phyloP scores from a whole-genome alignment of 1,140 invertebrate species.

The Aphelenchoides avenae region DNA sequence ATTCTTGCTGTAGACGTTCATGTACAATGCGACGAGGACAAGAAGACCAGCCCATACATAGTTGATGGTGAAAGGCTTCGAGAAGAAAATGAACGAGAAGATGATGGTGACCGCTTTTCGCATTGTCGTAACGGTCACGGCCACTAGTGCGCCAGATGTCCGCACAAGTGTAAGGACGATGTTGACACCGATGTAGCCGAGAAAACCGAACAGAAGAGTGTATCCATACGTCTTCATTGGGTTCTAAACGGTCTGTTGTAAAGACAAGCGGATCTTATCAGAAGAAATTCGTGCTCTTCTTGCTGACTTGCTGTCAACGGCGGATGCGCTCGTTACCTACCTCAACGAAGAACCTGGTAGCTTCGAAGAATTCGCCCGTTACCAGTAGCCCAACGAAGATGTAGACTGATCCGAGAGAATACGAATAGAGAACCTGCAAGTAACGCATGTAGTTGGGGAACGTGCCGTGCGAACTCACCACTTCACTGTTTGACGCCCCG shows the following conservation, averaged over 20 bases:
- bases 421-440: conserved; percentile 76
- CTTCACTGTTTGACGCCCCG: conserved; percentile 78
- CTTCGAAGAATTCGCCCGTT: conserved; percentile 72
- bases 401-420: conserved; percentile 80
- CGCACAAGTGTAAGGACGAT: conserved; percentile 81
- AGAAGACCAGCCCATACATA: conserved; percentile 82
- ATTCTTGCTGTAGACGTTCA: conserved; percentile 74
- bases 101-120: conserved; percentile 85
- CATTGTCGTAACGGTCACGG: conserved; percentile 73
- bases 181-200: conserved; percentile 85
- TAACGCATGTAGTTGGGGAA: conserved; percentile 9
- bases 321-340: too few relatives aligned
- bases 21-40: conserved; percentile 80
- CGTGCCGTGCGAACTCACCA: conserved; percentile 63
- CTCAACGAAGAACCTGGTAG: conserved; percentile 72
- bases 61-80: conserved; percentile 87
- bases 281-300: too few relatives aligned
- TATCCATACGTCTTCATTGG: conserved; percentile 76
- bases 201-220: conserved; percentile 76
- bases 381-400: conserved; percentile 72
- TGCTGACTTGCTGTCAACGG: too few relatives aligned
- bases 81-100: conserved; percentile 85
- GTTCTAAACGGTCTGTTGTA: conserved; percentile 64
- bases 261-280: too few relatives aligned
- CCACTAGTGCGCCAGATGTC: conserved; percentile 73